phyloP scores from a whole-genome alignment of 2,797 vertebrate species.

The Margarornis squamiger region DNA sequence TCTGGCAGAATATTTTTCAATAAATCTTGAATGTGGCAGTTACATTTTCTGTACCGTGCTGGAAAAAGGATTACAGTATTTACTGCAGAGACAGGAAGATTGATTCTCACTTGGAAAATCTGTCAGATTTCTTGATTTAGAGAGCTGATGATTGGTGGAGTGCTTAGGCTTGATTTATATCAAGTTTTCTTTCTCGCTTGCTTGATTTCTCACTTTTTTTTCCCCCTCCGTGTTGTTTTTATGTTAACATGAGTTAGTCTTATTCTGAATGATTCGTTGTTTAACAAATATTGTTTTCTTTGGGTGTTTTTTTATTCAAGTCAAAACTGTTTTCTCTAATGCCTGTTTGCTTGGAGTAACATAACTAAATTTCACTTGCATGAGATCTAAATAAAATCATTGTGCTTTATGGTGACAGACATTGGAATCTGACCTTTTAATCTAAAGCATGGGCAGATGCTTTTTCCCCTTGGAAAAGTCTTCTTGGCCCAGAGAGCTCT shows the following conservation, averaged over 20 bases:
- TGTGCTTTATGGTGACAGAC: background rate
- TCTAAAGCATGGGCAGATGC: background rate
- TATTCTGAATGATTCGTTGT: background rate
- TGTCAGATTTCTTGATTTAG: constrained; percentile 79
- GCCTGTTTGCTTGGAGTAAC: background rate
- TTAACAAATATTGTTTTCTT: background rate
- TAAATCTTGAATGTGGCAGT: constrained; percentile 72
- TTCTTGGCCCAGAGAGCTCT: background rate
- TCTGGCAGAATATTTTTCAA: constrained; percentile 69
- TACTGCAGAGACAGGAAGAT: constrained; percentile 77
- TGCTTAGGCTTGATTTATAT: constrained; percentile 74
- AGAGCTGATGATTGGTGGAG: constrained; percentile 59
- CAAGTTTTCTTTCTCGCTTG: background rate
- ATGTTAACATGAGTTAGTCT: background rate
- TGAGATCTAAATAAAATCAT: background rate
- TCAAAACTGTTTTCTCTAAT: background rate
- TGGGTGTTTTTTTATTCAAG: background rate
- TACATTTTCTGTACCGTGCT: constrained; percentile 66
- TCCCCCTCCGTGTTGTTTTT: background rate
- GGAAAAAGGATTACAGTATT: constrained; percentile 77
- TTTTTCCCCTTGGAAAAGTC: background rate
- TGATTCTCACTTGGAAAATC: constrained; percentile 74
- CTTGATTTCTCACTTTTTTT: background rate
- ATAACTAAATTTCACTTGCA: background rate
- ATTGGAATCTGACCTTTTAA: background rate